Evolutionary conservation across 2,888 invertebrate species (phyloP).

Genomic region (Tridacna gigas): DNA sequence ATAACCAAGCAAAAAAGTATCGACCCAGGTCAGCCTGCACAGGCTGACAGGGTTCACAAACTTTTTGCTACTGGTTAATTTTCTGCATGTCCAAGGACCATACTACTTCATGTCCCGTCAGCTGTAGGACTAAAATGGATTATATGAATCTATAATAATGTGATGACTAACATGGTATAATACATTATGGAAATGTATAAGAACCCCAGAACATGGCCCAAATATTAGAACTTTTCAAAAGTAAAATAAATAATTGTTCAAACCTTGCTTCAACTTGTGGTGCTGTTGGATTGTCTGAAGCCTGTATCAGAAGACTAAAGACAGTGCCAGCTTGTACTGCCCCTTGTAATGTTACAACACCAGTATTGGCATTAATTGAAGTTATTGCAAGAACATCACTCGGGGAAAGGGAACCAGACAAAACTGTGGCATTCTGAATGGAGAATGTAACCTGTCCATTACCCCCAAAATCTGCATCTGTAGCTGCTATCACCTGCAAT

Average conservation of each 20-base stretch:
- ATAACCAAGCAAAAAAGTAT: too few species aligned
- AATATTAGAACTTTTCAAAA: too few species aligned
- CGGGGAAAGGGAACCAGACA: background rate
- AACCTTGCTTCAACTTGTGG: constrained; percentile 13
- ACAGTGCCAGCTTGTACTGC: constrained; percentile 21
- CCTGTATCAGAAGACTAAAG: constrained; percentile 39
- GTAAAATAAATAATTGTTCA: background rate
- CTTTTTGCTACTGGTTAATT: too few species aligned
- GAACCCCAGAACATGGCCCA: too few species aligned
- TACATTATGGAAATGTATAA: too few species aligned
- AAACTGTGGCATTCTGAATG: constrained; percentile 48
- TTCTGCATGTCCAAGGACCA: too few species aligned
- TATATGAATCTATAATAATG: too few species aligned
- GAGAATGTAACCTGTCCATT: constrained; percentile 56
- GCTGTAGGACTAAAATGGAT: too few species aligned
- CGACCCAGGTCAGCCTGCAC: too few species aligned
- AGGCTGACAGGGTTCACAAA: too few species aligned
- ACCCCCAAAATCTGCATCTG: constrained; percentile 57
- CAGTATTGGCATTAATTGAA: constrained; percentile 15
- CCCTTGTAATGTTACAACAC: constrained; percentile 42
- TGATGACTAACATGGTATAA: too few species aligned
- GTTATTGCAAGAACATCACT: constrained; percentile 22
- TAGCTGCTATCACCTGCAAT: constrained; percentile 53
- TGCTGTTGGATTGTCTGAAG: constrained; percentile 33
- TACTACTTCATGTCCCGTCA: too few species aligned